phyloP scores from a whole-genome alignment of 2,797 vertebrate genomes.

The Molossus alvarezi region DNA sequence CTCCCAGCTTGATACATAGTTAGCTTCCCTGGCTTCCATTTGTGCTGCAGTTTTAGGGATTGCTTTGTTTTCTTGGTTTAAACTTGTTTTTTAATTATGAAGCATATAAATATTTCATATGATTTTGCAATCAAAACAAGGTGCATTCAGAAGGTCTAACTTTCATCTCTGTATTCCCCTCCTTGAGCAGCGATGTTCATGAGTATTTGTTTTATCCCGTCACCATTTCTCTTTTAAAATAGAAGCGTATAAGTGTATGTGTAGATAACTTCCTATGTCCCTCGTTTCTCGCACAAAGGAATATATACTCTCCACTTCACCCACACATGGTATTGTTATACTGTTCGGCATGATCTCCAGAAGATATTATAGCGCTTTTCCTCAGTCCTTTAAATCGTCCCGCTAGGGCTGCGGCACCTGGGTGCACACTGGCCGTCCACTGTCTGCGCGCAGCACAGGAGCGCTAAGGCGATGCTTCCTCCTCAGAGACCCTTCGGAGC shows the following conservation, averaged over 20 bases:
- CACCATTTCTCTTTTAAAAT: conserved; percentile 47
- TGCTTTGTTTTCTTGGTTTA: conserved; percentile 4
- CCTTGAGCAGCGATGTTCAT: not conserved
- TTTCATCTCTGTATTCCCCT: not conserved
- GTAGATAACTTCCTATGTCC: not conserved
- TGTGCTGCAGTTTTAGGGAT: conserved; percentile 48
- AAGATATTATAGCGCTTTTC: not conserved
- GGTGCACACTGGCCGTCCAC: not conserved
- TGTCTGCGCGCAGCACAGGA: not conserved
- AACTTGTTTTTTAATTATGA: conserved; percentile 14
- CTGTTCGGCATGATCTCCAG: not conserved
- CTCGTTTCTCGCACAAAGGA: not conserved
- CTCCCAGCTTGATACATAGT: not conserved
- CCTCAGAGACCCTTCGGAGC: conserved; percentile 46
- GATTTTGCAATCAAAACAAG: conserved; percentile 42
- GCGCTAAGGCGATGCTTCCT: not conserved
- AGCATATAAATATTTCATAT: not conserved
- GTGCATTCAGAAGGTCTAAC: not conserved
- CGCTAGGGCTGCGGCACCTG: no score
- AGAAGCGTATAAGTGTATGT: conserved; percentile 23
- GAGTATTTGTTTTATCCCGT: conserved; percentile 21
- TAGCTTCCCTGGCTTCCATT: conserved; percentile 10
- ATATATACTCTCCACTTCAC: not conserved
- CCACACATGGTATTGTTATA: not conserved
- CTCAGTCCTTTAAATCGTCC: conserved; percentile 33